Evolutionary conservation across 2,113 vertebrate genomes (phyloP).

Genomic region (Marmota flaviventris): DNA sequence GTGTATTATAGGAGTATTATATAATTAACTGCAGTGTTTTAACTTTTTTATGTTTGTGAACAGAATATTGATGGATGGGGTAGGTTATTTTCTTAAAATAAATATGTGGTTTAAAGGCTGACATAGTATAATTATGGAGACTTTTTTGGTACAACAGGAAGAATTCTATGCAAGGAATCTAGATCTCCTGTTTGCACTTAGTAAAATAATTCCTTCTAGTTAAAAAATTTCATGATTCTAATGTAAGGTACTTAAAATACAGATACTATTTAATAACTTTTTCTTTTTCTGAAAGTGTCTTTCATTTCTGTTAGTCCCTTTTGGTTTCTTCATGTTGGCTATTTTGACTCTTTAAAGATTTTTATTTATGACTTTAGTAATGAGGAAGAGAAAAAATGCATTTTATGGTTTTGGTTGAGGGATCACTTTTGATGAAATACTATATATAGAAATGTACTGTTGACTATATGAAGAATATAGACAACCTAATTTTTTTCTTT

Average conservation of each 20-base stretch:
- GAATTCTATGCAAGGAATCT: not conserved
- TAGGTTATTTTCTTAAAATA: constrained; percentile 56
- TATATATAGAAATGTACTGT: not conserved
- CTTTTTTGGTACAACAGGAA: not conserved
- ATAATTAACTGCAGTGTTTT: constrained; percentile 21
- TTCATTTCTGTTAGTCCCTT: constrained; percentile 25
- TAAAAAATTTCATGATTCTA: constrained; percentile 34
- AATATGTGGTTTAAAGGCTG: constrained; percentile 14
- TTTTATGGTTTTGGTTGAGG: not conserved
- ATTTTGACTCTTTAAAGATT: constrained; percentile 30
- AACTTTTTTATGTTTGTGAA: not conserved
- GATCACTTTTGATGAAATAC: constrained; percentile 31
- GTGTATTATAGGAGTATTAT: not conserved
- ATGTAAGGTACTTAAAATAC: constrained; percentile 6
- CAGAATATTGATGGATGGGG: constrained; percentile 15
- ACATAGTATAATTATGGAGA: not conserved
- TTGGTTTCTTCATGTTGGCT: constrained; percentile 1
- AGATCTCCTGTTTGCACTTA: not conserved
- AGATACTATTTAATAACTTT: not conserved
- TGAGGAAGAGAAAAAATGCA: constrained; percentile 41
- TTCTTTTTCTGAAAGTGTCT: constrained; percentile 15
- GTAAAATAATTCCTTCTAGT: constrained; percentile 10
- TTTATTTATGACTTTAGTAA: not conserved
- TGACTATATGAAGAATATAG: not conserved
- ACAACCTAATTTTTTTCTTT: constrained; percentile 22